Evolutionary conservation across 2,113 vertebrate genomes (phyloP), one percentile per base, ranked within the genome.

Genomic region (Dipodomys spectabilis): DNA sequence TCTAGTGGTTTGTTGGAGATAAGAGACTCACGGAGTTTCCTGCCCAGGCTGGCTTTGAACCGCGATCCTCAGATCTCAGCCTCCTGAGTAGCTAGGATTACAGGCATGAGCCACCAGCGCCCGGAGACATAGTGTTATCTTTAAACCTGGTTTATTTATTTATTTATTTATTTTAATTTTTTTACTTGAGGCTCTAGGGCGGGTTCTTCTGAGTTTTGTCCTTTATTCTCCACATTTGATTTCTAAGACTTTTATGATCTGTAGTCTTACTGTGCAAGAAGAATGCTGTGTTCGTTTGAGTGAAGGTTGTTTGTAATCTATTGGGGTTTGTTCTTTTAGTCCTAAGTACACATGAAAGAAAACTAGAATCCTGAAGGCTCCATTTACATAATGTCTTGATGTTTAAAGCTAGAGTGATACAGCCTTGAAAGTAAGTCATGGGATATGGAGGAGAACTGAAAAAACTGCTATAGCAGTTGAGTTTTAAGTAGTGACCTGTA

Each of bases 171-270:
- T 39, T 39, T 35, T 2, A 2, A 2, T 35, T 39, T 39, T 39
- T 39, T 39, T 39, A 86, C 77, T 89, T 90, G 86, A 95, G 72
- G 23, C 72, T 91, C 25, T 79, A 82, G 81, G 79, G 88, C 88
- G n/a, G 28, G 39, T 94, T 90, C 69, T 92, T 90, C 32, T 83
- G 69, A 86, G 65, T 89, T 7, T 73, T 82, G 71, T 86, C 27
- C 68, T 93, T 93, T 90, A 87, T 86, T 94, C 62, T 94, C 44
- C 67, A 78, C 57, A 85, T 95, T 95, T 94, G 82, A 67, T 77
- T 93, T 92, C 71, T 96, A 74, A 89, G 93, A 74, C 90, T 85
- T 85, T 91, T 82, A 91, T 95, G 44, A 80, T 86, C 82, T 94
- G 85, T 93, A 79, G 81, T 86, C 45, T 9, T 95, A 62, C 67